Base-by-base conservation (phyloP, 2,888 invertebrate species). In the Leptopilina syphax region DNA sequence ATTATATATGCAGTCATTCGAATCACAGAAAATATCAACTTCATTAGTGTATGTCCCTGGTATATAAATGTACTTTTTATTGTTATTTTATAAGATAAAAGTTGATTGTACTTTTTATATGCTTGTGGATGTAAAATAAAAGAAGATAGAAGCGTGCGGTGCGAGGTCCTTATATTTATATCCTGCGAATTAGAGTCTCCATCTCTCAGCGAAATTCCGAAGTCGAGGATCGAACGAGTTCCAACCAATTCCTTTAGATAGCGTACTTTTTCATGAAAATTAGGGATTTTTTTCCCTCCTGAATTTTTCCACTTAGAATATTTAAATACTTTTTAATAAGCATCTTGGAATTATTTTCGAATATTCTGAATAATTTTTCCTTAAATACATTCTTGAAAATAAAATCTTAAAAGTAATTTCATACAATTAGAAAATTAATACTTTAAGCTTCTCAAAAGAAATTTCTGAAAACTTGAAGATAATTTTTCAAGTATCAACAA, bases 1-100 rank as follows among this genome's bases (percentile, higher is more conserved):
- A 73, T 73, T 73, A 57, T 73, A 57, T 73, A 54, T 57, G 13
- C 57, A 57, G 18, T 67, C 41, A 70, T 54, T 70, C 13, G 73
- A 73, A 73, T 70, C 50, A 27, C 12, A 73, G 54, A 57, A 73
- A 73, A 73, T 57, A 57, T 54, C 73, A 73, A 34, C 73, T 57
- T 73, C 57, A 73, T 73, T 73, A 73, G 57, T 1, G 34, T 34
- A 34, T 34, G 27, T n/a, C 27, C 34, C 50, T 44, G 44, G n/a
- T 73, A 57, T 27, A 73, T 73, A 54, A 73, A 57, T 54, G 54
- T 54, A 57, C 34, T 54, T 27, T 18, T n/a, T 60, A 54, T 70
- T 70, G 50, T 73, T 9, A 73, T 57, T 57, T 57, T 34, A 57
- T 57, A 57, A 73, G 34, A 34, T 73, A 57, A 57, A 57, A 73